Percentiles rank a stretch among this genome's conserved stretches.
phyloP scores from a whole-genome alignment of 2,797 vertebrate species.

The Tapirus indicus region DNA sequence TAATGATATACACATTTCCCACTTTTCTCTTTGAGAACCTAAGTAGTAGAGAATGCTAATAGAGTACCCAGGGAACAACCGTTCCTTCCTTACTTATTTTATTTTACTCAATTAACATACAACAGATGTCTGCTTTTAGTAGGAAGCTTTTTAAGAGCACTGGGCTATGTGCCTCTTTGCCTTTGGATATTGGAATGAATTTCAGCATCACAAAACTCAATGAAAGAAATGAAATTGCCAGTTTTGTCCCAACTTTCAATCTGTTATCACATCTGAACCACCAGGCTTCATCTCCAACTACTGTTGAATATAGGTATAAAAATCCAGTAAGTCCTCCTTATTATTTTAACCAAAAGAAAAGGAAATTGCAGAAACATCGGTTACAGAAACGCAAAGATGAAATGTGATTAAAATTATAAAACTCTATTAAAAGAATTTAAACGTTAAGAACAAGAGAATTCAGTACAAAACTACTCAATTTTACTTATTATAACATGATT shows the following conservation, averaged over 20 bases:
- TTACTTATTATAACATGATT: neutral
- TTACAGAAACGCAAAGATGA: neutral
- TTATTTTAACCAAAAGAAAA: constrained; percentile 3
- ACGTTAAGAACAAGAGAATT: neutral
- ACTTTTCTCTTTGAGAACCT: neutral
- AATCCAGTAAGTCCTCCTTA: neutral
- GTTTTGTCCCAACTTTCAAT: constrained; percentile 1
- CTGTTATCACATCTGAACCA: neutral
- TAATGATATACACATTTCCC: neutral
- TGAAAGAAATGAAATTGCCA: constrained; percentile 8
- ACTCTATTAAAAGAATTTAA: neutral
- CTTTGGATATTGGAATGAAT: constrained; percentile 51
- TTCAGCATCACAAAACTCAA: constrained; percentile 38
- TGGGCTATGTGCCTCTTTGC: constrained; percentile 59
- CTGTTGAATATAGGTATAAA: neutral
- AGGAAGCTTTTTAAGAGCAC: constrained; percentile 14
- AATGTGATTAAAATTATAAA: neutral
- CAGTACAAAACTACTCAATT: neutral
- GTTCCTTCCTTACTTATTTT: neutral
- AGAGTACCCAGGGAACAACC: neutral
- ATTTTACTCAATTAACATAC: constrained; percentile 53
- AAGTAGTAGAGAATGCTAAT: neutral
- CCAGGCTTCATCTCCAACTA: neutral
- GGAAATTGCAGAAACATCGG: neutral
- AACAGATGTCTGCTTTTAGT: constrained; percentile 70